Conservation (phyloP, 2,113 vertebrate species). For the Plestiodon gilberti region DNA sequence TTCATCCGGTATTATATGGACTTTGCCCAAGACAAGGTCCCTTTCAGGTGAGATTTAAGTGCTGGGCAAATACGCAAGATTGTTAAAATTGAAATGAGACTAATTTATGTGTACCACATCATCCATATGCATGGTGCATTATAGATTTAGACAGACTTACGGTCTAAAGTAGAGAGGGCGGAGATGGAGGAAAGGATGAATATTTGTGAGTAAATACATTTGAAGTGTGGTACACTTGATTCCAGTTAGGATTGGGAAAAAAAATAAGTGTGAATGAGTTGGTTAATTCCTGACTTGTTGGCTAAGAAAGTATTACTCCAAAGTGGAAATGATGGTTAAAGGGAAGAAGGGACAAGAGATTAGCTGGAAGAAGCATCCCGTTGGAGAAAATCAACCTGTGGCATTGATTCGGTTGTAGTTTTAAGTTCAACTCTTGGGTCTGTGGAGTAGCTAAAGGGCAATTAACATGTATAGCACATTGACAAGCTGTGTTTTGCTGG, state of each 20-base stretch:
- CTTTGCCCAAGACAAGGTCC: slow-evolving; percentile 85
- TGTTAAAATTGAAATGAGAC: too few relatives aligned
- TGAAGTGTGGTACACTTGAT: too few relatives aligned
- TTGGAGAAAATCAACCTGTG: not conserved
- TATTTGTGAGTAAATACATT: too few relatives aligned
- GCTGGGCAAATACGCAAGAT: too few relatives aligned
- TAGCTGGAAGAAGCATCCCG: not conserved
- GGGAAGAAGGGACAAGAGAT: not conserved
- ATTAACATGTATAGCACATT: not conserved
- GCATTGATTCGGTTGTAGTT: not conserved
- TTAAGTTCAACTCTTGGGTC: not conserved
- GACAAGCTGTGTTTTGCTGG: not conserved
- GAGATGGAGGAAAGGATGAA: not conserved
- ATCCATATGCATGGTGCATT: not conserved
- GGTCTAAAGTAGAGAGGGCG: not conserved
- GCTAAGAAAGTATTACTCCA: not conserved
- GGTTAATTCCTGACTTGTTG: not conserved
- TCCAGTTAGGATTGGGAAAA: not conserved
- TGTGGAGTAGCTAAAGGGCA: not conserved
- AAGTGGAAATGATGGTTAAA: not conserved
- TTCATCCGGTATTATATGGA: slow-evolving; percentile 94
- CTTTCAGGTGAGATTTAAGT: slow-evolving; percentile 81
- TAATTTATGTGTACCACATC: not conserved
- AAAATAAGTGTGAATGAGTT: too few relatives aligned
- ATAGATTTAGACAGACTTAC: not conserved